Evolutionary conservation across 2,888 invertebrate genomes (phyloP).

Genomic region (Phaedon cochleariae): DNA sequence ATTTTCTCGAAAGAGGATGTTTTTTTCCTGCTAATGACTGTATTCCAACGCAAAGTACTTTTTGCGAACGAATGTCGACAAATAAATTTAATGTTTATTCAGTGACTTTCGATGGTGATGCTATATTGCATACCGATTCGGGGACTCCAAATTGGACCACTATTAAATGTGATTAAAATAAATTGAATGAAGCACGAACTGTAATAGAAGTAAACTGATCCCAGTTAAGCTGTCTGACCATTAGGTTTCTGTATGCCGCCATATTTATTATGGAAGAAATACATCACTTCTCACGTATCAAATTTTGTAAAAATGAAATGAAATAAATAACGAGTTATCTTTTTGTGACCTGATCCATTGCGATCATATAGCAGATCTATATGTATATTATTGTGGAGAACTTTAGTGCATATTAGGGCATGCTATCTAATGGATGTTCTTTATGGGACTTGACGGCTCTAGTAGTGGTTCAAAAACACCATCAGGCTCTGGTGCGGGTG

Average conservation of each 20-base stretch:
- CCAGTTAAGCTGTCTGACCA: no score
- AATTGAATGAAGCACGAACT: not conserved
- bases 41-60: conserved; percentile 3
- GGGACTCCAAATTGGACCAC: not conserved
- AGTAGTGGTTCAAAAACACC: no score
- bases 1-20: conserved; percentile 19
- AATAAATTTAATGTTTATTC: not conserved
- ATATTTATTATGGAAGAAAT: not conserved
- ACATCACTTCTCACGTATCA: no score
- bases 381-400: no score
- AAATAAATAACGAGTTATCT: no score
- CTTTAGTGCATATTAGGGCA: no score
- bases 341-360: no score
- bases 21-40: conserved; percentile 16
- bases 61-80: conserved; percentile 1
- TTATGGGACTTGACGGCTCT: no score
- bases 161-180: not conserved
- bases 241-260: not conserved
- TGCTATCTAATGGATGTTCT: no score
- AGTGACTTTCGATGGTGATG: conserved; percentile 1
- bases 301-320: no score
- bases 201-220: not conserved
- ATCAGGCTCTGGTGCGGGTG: no score
- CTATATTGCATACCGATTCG: not conserved
- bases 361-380: no score